phyloP scores from a whole-genome alignment of 2,888 invertebrate species.

The Pristionchus japonicus region DNA sequence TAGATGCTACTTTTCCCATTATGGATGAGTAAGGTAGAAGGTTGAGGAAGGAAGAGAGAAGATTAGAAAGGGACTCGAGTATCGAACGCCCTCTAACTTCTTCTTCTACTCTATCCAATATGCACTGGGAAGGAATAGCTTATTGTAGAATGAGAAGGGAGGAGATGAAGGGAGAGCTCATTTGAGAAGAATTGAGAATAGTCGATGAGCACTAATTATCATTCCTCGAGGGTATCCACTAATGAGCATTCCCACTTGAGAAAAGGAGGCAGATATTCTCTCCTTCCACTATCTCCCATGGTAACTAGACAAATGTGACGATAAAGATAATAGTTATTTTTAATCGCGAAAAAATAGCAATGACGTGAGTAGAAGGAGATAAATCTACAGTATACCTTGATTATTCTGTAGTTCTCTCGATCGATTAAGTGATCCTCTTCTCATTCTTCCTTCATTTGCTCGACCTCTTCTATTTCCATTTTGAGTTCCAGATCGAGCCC shows the following conservation, averaged over 20 bases:
- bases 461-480: background rate
- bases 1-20: conserved; percentile 7
- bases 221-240: background rate
- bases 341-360: background rate
- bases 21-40: background rate
- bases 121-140: background rate
- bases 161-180: background rate
- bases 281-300: background rate
- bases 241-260: conserved; percentile 5
- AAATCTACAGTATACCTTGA: background rate
- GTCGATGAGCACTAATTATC: background rate
- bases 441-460: background rate
- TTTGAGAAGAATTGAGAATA: background rate
- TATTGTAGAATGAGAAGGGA: background rate
- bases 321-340: background rate
- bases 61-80: background rate
- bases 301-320: background rate
- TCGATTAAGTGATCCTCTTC: conserved; percentile 42
- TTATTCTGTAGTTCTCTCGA: background rate
- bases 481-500: background rate
- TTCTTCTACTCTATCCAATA: background rate
- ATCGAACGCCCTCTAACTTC: background rate
- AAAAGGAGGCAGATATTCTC: background rate
- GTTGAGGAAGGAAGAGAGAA: background rate
- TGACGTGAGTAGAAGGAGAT: background rate